A percentile compares a stretch with the other conserved stretches of the same genome.
Conservation (phyloP, 2,797 vertebrate species). For the Eremophila alpestris region DNA sequence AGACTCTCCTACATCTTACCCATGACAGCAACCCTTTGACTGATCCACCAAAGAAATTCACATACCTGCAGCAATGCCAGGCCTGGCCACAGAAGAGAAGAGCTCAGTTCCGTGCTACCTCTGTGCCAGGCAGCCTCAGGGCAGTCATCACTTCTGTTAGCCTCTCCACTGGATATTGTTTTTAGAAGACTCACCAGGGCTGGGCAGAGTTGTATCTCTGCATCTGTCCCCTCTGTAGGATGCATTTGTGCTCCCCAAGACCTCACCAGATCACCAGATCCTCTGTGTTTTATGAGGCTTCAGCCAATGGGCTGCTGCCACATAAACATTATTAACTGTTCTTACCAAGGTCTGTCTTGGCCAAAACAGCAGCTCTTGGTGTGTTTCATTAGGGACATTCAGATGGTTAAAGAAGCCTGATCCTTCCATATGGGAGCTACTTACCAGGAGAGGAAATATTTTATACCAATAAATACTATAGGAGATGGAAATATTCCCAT, state of each 20-base stretch:
- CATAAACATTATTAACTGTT: background rate
- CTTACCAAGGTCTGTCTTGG: background rate
- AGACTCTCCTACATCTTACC: background rate
- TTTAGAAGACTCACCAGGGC: background rate
- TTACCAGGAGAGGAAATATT: background rate
- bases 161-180: background rate
- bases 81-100: background rate
- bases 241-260: background rate
- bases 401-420: background rate
- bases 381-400: background rate
- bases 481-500: background rate
- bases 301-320: fast-evolving
- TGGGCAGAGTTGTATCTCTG: background rate
- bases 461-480: background rate
- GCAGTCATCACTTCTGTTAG: background rate
- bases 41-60: background rate
- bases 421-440: background rate
- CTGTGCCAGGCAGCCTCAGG: background rate
- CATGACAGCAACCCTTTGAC: background rate
- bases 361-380: background rate
- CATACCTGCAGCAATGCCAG: background rate
- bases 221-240: background rate
- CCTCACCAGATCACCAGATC: too few species aligned
- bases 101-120: background rate
- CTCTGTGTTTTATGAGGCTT: background rate